These are phyloP conservation scores for Stictonetta naevosa DNA, from an alignment of 2,113 vertebrate species.

Conservation along the genomic window DNA sequence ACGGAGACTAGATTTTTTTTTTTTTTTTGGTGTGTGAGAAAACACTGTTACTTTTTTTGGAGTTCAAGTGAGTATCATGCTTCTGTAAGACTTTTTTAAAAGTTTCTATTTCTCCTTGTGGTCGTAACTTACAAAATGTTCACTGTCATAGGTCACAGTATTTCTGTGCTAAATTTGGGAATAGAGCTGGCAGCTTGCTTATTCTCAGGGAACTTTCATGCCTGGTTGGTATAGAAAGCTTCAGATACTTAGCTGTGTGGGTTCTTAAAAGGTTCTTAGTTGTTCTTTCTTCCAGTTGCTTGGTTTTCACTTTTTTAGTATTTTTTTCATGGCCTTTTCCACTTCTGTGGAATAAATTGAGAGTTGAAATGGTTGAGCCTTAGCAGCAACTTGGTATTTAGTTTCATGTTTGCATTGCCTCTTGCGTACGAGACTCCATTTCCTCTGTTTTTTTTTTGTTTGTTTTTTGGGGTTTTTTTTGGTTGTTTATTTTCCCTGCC, in stretches of 20 bases:
- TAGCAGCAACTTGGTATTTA: not conserved
- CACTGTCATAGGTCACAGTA: not conserved
- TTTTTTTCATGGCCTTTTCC: not conserved
- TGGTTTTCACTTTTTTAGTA: not conserved
- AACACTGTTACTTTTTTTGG: not conserved
- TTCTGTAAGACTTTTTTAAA: not conserved
- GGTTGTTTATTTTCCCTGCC: not conserved
- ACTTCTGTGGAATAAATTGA: not conserved
- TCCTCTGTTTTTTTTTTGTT: not conserved
- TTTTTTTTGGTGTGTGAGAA: not conserved
- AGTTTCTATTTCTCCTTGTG: slow-evolving; percentile 48
- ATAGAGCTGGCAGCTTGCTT: slow-evolving; percentile 32
- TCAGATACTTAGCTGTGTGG: not conserved
- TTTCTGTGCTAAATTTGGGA: slow-evolving; percentile 63
- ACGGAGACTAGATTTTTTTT: not conserved
- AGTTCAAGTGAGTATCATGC: not conserved
- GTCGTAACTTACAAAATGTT: slow-evolving; percentile 54
- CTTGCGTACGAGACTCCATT: not conserved
- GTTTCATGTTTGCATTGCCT: not conserved
- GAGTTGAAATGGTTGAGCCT: not conserved
- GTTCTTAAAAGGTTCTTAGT: not conserved
- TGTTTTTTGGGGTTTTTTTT: too few relatives aligned
- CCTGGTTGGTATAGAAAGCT: not conserved
- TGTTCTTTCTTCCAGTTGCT: not conserved
- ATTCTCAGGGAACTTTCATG: slow-evolving; percentile 26